Evolutionary conservation across 2,113 vertebrate species (phyloP).

Genomic region (Poeciliopsis prolifica): DNA sequence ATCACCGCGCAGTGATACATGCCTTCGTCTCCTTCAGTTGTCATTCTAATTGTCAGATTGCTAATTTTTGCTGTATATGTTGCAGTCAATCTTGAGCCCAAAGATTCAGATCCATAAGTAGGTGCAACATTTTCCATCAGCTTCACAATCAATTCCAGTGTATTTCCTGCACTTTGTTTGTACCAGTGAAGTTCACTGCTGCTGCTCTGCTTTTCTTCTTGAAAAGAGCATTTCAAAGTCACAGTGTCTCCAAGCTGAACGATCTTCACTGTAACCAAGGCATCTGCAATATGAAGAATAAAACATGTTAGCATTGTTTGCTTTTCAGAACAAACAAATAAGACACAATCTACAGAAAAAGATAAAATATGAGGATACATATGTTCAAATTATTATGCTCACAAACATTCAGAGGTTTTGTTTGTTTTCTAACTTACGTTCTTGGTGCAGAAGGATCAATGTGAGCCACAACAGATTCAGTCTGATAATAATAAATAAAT

Average conservation of each 20-base stretch:
- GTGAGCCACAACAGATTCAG: conserved; percentile 9
- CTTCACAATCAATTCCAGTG: conserved; percentile 4
- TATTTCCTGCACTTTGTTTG: conserved; percentile 19
- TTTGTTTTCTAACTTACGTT: conserved; percentile 13
- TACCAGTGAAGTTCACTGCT: conserved; percentile 26
- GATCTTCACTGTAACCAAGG: not conserved
- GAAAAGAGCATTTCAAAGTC: not conserved
- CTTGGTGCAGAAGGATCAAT: conserved; percentile 25
- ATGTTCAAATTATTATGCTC: no score
- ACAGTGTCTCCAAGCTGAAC: not conserved
- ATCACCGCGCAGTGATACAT: conserved; percentile 36
- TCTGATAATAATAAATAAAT: no score
- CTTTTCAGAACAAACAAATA: not conserved
- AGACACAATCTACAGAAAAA: not conserved
- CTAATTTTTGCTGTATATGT: accelerated
- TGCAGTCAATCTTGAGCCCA: not conserved
- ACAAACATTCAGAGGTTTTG: not conserved
- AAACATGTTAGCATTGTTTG: not conserved
- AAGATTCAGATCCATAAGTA: not conserved
- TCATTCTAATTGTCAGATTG: conserved; percentile 15
- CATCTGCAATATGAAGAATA: not conserved
- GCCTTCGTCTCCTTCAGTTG: conserved; percentile 27
- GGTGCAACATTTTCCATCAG: accelerated
- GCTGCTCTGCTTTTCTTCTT: not conserved
- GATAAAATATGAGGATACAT: not conserved